phyloP scores from a whole-genome alignment of 2,888 invertebrate genomes.

The Xylocampa areola region DNA sequence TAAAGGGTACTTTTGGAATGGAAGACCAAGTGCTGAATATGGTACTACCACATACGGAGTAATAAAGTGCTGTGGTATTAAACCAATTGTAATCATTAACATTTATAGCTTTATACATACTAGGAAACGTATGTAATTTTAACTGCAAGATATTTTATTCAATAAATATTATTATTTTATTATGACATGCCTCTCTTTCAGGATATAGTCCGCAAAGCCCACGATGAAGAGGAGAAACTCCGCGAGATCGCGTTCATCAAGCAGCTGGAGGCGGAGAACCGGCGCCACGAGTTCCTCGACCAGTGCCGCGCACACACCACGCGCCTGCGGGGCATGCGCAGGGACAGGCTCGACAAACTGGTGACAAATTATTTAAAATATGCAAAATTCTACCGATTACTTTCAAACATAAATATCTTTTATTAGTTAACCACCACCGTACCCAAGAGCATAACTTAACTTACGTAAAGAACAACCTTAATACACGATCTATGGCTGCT shows the following conservation, averaged over 20 bases:
- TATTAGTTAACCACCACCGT: too few species aligned
- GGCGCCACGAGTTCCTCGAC: conserved; percentile 96
- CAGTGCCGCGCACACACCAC: conserved; percentile 94
- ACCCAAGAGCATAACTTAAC: too few species aligned
- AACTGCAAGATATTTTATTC: too few species aligned
- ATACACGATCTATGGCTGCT: too few species aligned
- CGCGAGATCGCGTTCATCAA: conserved; percentile 99
- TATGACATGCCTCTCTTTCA: conserved; percentile 57
- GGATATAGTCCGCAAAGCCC: conserved; percentile 97
- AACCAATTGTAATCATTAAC: conserved; percentile 35
- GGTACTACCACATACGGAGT: background rate
- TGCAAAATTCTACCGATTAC: background rate
- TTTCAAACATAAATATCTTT: background rate
- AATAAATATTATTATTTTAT: too few species aligned
- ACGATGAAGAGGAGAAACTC: conserved; percentile 98
- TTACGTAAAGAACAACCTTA: too few species aligned
- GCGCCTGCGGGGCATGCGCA: conserved; percentile 93
- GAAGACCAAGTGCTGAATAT: background rate
- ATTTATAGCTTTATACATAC: conserved; percentile 46
- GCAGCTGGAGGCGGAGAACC: conserved; percentile 97
- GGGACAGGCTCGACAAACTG: conserved; percentile 94
- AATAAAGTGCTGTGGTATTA: conserved; percentile 12
- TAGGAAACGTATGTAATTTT: too few species aligned
- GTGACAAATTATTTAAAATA: conserved; percentile 61
- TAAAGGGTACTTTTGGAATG: background rate